Evolutionary conservation across 2,888 invertebrate genomes (phyloP), one percentile per base, ranked within the genome.

Genomic region (Harpalus rubripes): DNA sequence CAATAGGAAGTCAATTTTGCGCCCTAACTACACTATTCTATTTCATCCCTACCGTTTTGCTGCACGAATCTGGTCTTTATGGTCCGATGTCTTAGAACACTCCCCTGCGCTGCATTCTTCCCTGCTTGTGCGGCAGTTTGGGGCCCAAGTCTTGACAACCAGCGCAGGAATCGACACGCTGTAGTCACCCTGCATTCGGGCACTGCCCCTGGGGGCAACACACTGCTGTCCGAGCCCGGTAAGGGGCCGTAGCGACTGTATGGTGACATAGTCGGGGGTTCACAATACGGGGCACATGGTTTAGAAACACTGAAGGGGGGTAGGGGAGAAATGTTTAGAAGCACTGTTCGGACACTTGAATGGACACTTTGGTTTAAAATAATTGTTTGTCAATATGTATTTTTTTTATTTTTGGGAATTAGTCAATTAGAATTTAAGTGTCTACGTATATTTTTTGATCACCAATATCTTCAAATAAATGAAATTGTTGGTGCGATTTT

Each of bases 61-160:
- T 22, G 26, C 7, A 58, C 78, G 7, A 78, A 78, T n/a, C 72
- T 44, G 7, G 72, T 74, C 72, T 74, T 74, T 41, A 74, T 74
- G 44, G 41, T 44, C 1, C 68, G 63, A 63, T 68, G 72, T 16
- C 72, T 74, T 52, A 74, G 5, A 18, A 74, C 72, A 44, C 72
- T 74, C 18, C 72, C 72, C 18, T 74, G 72, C 10, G 81, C 80
- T 7, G 85, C 85, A 12, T 39, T 39, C 44, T 80, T 81, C n/a
- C 65, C 44, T 8, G 76, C 82, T 15, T 52, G 61, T 7, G 78
- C 79, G 12, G 84, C 68, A 44, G 92, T 92, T 85, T 93, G 93
- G 82, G 92, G 92, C 72, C 92, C 92, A 44, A 93, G 90, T 86
- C 92, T 91, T 65, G 92, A 91, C 87, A 93, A 92, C 93, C 93